These are phyloP conservation scores for Alcedo atthis DNA, from an alignment of 2,797 vertebrate genomes.

Conservation along the genomic window DNA sequence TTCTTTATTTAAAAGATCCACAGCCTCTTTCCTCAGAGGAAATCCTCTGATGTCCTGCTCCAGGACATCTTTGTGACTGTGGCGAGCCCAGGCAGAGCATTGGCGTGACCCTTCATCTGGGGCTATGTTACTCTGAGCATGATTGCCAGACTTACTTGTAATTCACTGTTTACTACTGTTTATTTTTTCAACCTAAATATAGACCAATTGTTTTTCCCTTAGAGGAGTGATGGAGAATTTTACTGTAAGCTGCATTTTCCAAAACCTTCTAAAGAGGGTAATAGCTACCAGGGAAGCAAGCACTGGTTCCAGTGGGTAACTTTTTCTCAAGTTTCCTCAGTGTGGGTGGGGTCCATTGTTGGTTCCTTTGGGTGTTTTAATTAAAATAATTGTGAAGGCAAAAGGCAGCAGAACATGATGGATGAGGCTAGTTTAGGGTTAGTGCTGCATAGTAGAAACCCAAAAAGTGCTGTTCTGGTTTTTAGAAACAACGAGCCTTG, in stretches of 20 bases:
- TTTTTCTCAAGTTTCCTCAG: not conserved
- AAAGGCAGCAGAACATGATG: not conserved
- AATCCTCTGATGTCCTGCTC: not conserved
- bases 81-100: not conserved
- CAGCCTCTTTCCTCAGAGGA: not conserved
- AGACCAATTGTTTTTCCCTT: not conserved
- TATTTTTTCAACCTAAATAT: conserved; percentile 14
- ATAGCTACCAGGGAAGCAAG: not conserved
- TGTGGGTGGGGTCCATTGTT: not conserved
- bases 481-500: not conserved
- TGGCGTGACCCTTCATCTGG: not conserved
- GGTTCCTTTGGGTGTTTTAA: not conserved
- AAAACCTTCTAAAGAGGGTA: not conserved
- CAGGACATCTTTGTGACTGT: not conserved
- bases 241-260: not conserved
- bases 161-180: not conserved
- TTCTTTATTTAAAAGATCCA: conserved; percentile 20
- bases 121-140: not conserved
- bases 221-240: not conserved
- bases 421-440: not conserved
- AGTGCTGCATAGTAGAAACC: not conserved
- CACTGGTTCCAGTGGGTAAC: not conserved
- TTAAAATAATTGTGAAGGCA: not conserved
- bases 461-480: not conserved
- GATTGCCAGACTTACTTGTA: not conserved